These are phyloP conservation scores for Strix uralensis DNA, from an alignment of 2,113 vertebrate genomes.

Conservation along the genomic window DNA sequence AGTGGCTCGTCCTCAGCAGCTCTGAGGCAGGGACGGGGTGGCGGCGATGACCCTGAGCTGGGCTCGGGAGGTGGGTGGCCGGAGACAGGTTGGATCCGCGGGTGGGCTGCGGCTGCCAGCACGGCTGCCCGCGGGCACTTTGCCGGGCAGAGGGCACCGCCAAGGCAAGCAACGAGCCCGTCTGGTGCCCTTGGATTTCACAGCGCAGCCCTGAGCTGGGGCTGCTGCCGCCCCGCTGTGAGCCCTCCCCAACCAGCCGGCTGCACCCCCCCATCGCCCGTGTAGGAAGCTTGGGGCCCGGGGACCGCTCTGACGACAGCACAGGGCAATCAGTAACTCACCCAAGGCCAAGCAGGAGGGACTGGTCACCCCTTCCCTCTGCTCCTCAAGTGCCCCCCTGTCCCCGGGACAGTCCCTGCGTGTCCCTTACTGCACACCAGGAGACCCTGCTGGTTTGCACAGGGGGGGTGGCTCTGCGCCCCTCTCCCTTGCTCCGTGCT, in stretches of 20 bases:
- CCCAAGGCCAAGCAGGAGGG: not conserved
- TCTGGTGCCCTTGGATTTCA: not conserved
- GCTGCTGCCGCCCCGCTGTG: not conserved
- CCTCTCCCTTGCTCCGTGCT: not conserved
- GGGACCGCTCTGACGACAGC: not conserved
- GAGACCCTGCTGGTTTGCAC: not conserved
- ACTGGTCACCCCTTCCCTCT: not conserved
- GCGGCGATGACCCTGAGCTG: not conserved
- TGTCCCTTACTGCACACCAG: not conserved
- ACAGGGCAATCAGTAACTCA: not conserved
- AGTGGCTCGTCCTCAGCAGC: not conserved
- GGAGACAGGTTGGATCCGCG: not conserved
- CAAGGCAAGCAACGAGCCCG: not conserved
- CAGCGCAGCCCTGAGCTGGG: not conserved
- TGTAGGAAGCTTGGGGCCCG: not conserved
- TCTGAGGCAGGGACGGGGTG: not conserved
- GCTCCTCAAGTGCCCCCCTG: not conserved
- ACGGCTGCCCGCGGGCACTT: rapidly evolving
- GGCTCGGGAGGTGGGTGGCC: not conserved
- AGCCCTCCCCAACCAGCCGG: not conserved
- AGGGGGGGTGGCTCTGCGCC: rapidly evolving
- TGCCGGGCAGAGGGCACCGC: not conserved
- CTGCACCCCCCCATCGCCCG: rapidly evolving
- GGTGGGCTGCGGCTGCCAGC: not conserved
- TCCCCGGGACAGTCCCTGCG: not conserved